Conservation (phyloP, 2,113 vertebrate species). For the Herpailurus yagouaroundi region DNA sequence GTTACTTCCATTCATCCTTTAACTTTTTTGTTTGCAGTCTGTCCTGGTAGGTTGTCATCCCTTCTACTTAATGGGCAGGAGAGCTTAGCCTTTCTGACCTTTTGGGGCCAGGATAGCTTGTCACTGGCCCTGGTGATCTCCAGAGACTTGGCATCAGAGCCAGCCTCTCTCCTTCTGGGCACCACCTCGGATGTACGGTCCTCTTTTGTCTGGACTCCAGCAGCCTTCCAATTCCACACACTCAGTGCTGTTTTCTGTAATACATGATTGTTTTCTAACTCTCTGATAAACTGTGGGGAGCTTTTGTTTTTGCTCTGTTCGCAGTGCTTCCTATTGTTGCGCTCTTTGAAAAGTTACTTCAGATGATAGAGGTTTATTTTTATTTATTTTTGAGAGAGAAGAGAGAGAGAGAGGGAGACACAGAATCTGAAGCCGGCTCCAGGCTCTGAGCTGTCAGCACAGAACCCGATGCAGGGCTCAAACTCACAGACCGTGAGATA, state of each 20-base stretch:
- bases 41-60: neutral
- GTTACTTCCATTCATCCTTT: neutral
- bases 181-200: rapidly evolving
- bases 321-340: rapidly evolving
- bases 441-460: too few relatives aligned
- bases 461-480: too few relatives aligned
- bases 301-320: neutral
- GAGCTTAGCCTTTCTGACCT: neutral
- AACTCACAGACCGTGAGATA: too few relatives aligned
- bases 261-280: neutral
- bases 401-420: too few relatives aligned
- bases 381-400: too few relatives aligned
- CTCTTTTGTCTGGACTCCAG: neutral
- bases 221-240: neutral
- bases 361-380: neutral
- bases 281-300: neutral
- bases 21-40: neutral
- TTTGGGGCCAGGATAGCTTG: neutral
- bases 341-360: neutral
- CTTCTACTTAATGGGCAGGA: neutral
- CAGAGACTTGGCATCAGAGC: neutral
- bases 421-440: too few relatives aligned
- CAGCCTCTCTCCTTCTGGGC: neutral
- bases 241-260: too few relatives aligned
- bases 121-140: neutral